Evolutionary conservation across 2,888 invertebrate species (phyloP), one percentile per base, ranked within the genome.

Genomic region (Tryphoninae sp.): DNA sequence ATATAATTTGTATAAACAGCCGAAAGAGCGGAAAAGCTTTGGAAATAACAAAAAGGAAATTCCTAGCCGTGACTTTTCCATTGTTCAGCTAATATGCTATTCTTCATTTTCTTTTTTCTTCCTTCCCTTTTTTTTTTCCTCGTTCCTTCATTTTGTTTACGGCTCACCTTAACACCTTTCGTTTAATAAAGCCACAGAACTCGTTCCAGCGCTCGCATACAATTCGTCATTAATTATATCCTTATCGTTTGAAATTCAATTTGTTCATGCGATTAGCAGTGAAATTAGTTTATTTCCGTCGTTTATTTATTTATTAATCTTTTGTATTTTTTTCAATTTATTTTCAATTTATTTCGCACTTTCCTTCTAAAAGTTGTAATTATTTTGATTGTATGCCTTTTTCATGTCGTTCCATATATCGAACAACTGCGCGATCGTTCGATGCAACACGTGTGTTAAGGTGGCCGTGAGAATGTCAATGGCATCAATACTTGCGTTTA

Each of bases 11-110:
- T 80, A 76, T 80, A 83, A 84, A 83, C 83, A 79, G 83, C 83
- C 80, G 83, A 83, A 83, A 83, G 65, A 71, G 69, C 69, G 75
- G 61, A 72, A 82, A 82, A 78, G 75, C 65, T 78, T 79, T 51
- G 58, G 65, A 62, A 74, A 58, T 33, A 42, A 67, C 58, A 55
- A 22, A 69, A 51, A 68, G 33, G 51, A 71, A 80, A 69, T 40
- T 84, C 81, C 85, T 84, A 83, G 84, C 78, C 67, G 81, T 86
- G 85, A 87, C 87, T 88, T 88, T 88, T 87, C 87, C 87, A 85
- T 86, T 83, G 75, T 82, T 88, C 85, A 85, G 84, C 84, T 82
- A 83, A 45, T 86, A 78, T 85, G 69, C 78, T 77, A 81, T 65
- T 59, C 40, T 51, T 67, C 68, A 73, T 74, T 53, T 55, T 73